Evolutionary conservation across 2,797 vertebrate genomes (phyloP).

Genomic region (Gallinago stenura): DNA sequence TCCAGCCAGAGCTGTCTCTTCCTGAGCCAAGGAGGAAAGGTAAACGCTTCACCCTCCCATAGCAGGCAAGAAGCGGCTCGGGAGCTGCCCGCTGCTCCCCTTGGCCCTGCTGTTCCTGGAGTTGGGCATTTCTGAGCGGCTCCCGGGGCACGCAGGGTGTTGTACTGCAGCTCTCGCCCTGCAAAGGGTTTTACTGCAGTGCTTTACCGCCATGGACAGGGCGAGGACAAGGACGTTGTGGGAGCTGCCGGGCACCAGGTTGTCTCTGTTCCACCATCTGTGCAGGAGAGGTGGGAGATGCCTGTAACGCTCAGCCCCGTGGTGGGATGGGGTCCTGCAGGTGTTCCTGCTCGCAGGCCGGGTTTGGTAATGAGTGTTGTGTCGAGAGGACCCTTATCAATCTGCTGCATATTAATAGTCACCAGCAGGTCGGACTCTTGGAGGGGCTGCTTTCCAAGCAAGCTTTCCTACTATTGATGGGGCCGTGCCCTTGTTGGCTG

Average conservation of each 20-base stretch:
- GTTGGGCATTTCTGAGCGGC: accelerated
- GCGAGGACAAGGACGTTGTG: neutral
- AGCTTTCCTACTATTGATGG: neutral
- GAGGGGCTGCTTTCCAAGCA: accelerated
- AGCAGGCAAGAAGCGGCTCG: accelerated
- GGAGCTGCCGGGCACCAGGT: neutral
- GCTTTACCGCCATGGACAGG: neutral
- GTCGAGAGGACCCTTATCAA: neutral
- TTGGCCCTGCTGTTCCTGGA: neutral
- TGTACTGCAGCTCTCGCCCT: accelerated
- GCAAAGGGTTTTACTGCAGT: accelerated
- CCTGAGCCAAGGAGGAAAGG: neutral
- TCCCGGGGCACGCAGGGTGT: accelerated
- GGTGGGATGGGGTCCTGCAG: neutral
- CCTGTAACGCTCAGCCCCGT: accelerated
- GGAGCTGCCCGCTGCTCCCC: neutral
- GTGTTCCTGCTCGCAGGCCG: neutral
- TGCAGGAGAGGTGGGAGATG: neutral
- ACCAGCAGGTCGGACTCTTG: neutral
- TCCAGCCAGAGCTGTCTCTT: neutral
- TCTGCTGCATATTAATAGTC: neutral
- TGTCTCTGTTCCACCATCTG: neutral
- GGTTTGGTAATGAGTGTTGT: accelerated
- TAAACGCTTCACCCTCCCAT: accelerated
- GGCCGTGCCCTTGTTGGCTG: accelerated